Evolutionary conservation across 2,888 invertebrate species (phyloP), one percentile per base, ranked within the genome.

Genomic region (Cataglyphis livida): DNA sequence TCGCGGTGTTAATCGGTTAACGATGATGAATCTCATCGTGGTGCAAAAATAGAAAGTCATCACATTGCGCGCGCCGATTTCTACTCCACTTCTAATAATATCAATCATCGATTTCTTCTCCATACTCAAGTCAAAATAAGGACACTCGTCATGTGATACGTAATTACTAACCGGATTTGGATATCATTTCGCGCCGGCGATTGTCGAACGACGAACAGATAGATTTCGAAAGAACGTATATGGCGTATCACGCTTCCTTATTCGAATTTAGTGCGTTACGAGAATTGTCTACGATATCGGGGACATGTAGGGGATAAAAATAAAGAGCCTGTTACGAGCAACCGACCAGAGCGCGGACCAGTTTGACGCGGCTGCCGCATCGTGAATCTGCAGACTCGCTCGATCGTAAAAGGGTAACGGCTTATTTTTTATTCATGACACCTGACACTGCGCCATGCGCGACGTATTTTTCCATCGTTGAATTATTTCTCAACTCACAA

Each of bases 1-100:
- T 73, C 28, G 35, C 28, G 35, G 12, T 62, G 12, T 62, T 64
- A 83, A 81, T 87, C 84, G 73, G 84, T 87, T 84, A 88, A 87
- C 71, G 75, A 70, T 66, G 73, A 59, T 18, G 75, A 81, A 57
- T 68, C 59, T 81, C 64, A 85, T 76, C 83, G 59, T 62, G 62
- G 38, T 65, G 15, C 65, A 66, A 84, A 84, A 61, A 75, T 79
- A 75, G 82, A 35, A 28, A 66, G 21, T 48, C 48, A 38, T 1
- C 41, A 25, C 38, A 64, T 25, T 28, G 59, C 32, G 59, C 28
- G 61, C 41, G 62, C 6, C 48, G 62, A 68, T 48, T 51, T 73
- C 62, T 41, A 25, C 44, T 61, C n/a, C 12, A 38, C 10, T 28
- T 51, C 44, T 66, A 74, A 79, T 85, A 74, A 75, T 83, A 28